phyloP scores from a whole-genome alignment of 2,113 vertebrate genomes.

The Corydoras sp. region DNA sequence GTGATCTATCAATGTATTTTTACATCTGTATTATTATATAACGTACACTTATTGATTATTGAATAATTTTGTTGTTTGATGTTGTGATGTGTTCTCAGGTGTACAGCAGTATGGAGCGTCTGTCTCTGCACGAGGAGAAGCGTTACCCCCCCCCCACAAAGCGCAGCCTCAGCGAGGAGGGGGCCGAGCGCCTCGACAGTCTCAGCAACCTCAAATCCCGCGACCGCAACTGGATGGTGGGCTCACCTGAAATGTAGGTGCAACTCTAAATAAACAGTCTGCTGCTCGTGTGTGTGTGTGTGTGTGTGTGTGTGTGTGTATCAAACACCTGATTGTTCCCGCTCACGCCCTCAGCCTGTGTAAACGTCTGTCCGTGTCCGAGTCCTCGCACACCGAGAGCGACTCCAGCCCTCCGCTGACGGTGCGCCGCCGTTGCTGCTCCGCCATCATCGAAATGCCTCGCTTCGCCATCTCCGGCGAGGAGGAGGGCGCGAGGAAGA shows the following conservation, averaged over 20 bases:
- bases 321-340: too few relatives aligned
- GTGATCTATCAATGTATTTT: too few relatives aligned
- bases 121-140: slow-evolving; percentile 87
- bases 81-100: slow-evolving; percentile 64
- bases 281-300: too few relatives aligned
- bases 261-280: too few relatives aligned
- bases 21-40: too few relatives aligned
- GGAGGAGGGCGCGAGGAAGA: slow-evolving; percentile 67
- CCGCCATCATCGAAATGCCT: slow-evolving; percentile 83
- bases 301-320: too few relatives aligned
- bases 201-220: slow-evolving; percentile 76
- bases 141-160: slow-evolving; percentile 83
- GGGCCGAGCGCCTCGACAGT: slow-evolving; percentile 77
- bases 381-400: slow-evolving; percentile 95
- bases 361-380: slow-evolving; percentile 88
- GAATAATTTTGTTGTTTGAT: too few relatives aligned
- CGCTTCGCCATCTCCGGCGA: slow-evolving; percentile 82
- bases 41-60: too few relatives aligned
- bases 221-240: slow-evolving; percentile 87
- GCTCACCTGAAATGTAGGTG: slow-evolving; percentile 91
- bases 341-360: slow-evolving; percentile 68
- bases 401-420: slow-evolving; percentile 93
- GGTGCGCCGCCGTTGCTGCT: slow-evolving; percentile 81
- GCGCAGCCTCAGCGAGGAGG: slow-evolving; percentile 92
- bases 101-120: slow-evolving; percentile 95